Conservation (phyloP, 2,113 vertebrate species). For the Lutjanus erythropterus region DNA sequence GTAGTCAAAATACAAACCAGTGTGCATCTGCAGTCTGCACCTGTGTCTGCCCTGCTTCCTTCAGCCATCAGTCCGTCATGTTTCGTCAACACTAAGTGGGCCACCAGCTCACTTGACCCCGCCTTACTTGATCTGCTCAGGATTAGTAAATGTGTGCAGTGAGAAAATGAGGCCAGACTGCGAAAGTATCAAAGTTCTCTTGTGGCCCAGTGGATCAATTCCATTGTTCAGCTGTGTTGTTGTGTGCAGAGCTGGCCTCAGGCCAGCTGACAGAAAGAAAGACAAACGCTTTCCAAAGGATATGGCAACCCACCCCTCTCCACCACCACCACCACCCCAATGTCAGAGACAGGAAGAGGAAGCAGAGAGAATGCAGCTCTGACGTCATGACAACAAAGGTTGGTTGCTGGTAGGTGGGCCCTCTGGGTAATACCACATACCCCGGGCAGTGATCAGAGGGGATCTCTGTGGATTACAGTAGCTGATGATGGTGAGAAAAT, state of each 20-base stretch:
- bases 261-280: constrained; percentile 53
- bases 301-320: constrained; percentile 23
- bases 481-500: constrained; percentile 13
- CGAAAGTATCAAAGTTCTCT: constrained; percentile 11
- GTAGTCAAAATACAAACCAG: background rate
- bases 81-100: background rate
- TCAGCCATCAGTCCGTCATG: background rate
- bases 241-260: constrained; percentile 36
- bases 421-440: constrained; percentile 28
- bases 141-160: constrained; percentile 1
- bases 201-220: background rate
- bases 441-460: constrained; percentile 7
- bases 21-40: background rate
- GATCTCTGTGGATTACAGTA: background rate
- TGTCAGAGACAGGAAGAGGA: constrained; percentile 71
- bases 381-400: constrained; percentile 69
- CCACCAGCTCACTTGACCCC: constrained; percentile 30
- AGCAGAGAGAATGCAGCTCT: constrained; percentile 69
- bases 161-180: constrained; percentile 34
- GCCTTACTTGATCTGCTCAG: constrained; percentile 15
- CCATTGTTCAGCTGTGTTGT: constrained; percentile 57
- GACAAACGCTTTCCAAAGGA: constrained; percentile 71
- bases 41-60: background rate
- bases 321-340: background rate
- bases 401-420: background rate